Conservation (phyloP, 2,888 invertebrate species). For the Ethmia dodecea region DNA sequence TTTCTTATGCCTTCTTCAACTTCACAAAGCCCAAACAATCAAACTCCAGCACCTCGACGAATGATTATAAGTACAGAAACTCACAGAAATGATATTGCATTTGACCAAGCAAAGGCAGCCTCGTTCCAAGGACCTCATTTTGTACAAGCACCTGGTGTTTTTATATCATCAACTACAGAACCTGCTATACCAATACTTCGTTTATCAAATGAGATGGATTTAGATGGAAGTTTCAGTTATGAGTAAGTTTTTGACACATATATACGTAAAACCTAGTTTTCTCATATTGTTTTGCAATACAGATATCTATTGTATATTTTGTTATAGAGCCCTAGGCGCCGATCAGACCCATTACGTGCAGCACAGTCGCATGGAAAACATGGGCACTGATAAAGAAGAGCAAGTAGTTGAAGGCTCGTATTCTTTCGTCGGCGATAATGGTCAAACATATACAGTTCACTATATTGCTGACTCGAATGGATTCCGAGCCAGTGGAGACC, state of each 20-base stretch:
- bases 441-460: constrained; percentile 78
- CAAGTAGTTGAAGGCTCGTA: constrained; percentile 80
- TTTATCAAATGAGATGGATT: constrained; percentile 74
- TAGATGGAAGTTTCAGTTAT: constrained; percentile 75
- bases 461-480: constrained; percentile 88
- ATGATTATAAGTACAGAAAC: constrained; percentile 52
- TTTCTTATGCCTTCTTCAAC: constrained; percentile 21
- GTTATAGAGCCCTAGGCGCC: constrained; percentile 62
- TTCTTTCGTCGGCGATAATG: constrained; percentile 80
- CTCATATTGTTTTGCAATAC: neutral
- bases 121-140: constrained; percentile 43
- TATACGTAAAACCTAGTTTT: neutral
- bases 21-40: constrained; percentile 22
- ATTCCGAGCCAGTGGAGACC: constrained; percentile 86
- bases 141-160: constrained; percentile 43
- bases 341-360: constrained; percentile 75
- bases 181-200: constrained; percentile 71
- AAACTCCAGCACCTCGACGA: constrained; percentile 42
- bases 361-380: constrained; percentile 75
- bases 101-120: constrained; percentile 49
- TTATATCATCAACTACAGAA: constrained; percentile 61
- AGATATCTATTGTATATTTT: neutral
- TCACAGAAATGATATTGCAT: constrained; percentile 36
- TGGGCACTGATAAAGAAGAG: constrained; percentile 76
- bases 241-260: constrained; percentile 55